Conservation (phyloP, 2,888 invertebrate species). For the Leptothorax acervorum region DNA sequence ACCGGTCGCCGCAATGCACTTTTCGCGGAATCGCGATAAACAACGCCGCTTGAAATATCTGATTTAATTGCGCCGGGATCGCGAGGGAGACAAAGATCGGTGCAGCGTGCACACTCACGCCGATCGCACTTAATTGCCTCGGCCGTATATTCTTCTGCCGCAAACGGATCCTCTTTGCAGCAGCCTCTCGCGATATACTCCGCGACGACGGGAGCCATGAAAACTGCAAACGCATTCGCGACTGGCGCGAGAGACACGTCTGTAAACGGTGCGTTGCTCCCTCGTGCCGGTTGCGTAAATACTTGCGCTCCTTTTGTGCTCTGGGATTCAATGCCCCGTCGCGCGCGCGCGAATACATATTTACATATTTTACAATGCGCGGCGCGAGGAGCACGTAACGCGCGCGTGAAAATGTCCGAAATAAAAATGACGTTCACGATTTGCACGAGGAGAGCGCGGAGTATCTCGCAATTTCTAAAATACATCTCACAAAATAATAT, state of each 20-base stretch:
- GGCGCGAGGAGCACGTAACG: constrained; percentile 29
- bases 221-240: constrained; percentile 58
- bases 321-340: constrained; percentile 45
- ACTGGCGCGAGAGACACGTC: constrained; percentile 33
- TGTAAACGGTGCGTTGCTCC: constrained; percentile 47
- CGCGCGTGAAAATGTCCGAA: constrained; percentile 26
- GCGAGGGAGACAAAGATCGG: constrained; percentile 83
- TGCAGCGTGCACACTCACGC: constrained; percentile 74
- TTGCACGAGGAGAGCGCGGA: not conserved
- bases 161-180: not conserved
- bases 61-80: constrained; percentile 84
- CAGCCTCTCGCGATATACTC: constrained; percentile 11
- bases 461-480: not conserved
- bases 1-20: constrained; percentile 71
- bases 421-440: constrained; percentile 37
- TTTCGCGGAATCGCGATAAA: constrained; percentile 81
- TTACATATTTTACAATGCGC: constrained; percentile 60
- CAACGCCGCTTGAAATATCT: constrained; percentile 83
- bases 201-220: constrained; percentile 31
- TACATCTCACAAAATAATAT: not conserved
- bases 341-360: constrained; percentile 32
- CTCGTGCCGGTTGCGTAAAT: constrained; percentile 52
- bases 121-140: constrained; percentile 80
- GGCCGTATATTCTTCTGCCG: constrained; percentile 49
- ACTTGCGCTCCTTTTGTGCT: constrained; percentile 51